Evolutionary conservation across 2,113 vertebrate species (phyloP).

Genomic region (Gambusia affinis): DNA sequence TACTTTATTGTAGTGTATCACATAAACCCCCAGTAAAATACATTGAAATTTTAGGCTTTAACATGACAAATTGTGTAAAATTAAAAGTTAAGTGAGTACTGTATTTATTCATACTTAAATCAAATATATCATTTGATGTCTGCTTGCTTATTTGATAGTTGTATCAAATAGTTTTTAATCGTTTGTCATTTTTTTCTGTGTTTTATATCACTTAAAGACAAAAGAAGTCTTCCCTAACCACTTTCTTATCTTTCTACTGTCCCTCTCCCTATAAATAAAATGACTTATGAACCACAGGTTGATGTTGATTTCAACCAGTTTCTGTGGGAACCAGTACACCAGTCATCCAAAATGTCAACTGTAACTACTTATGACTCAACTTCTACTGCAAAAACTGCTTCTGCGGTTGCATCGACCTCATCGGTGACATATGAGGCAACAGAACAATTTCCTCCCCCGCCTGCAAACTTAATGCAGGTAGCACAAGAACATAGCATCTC

Average conservation of each 20-base stretch:
- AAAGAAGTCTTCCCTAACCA: conserved; percentile 2
- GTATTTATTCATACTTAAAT: conserved; percentile 30
- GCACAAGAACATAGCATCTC: conserved; percentile 73
- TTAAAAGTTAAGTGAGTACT: neutral
- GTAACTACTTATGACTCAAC: conserved; percentile 68
- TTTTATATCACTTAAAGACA: conserved; percentile 1
- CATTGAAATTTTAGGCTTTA: neutral
- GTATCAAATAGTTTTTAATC: neutral
- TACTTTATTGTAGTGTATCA: neutral
- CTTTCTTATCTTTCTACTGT: conserved; percentile 40
- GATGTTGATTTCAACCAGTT: conserved; percentile 84
- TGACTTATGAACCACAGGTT: conserved; percentile 73
- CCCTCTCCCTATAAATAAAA: conserved; percentile 46
- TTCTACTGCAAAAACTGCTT: conserved; percentile 58
- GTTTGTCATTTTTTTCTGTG: conserved; percentile 4
- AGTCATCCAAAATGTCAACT: conserved; percentile 71
- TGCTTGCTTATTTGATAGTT: neutral
- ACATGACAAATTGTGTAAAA: neutral
- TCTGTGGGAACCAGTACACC: conserved; percentile 76
- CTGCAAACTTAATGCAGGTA: conserved; percentile 70
- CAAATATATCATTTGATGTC: neutral
- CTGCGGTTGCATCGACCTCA: conserved; percentile 60
- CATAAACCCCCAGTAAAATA: neutral
- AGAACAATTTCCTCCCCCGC: conserved; percentile 79
- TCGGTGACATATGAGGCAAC: conserved; percentile 56